Evolutionary conservation across 1,140 invertebrate genomes (phyloP).

Genomic region (Panagrolaimus sp.): DNA sequence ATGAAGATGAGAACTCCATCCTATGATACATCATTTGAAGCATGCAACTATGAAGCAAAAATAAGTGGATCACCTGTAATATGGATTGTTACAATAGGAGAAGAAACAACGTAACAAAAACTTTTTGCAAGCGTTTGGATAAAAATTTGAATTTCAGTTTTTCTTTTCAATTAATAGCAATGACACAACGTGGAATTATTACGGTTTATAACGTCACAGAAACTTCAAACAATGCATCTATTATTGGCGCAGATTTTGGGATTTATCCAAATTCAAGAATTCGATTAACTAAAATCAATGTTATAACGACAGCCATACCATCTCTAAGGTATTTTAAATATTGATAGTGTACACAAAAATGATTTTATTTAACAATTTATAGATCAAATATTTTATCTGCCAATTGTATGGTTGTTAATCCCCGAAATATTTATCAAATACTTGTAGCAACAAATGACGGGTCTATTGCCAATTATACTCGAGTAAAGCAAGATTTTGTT

Average conservation of each 20-base stretch:
- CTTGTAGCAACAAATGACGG: neutral
- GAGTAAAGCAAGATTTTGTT: neutral
- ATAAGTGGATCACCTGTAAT: neutral
- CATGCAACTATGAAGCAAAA: neutral
- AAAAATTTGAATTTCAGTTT: neutral
- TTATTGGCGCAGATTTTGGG: neutral
- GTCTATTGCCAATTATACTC: neutral
- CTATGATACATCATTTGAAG: conserved; percentile 8
- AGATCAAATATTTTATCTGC: neutral
- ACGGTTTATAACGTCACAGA: neutral
- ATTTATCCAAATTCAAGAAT: neutral
- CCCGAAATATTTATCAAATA: neutral
- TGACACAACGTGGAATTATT: neutral
- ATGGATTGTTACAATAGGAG: neutral
- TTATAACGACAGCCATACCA: neutral
- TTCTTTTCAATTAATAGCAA: conserved; percentile 1
- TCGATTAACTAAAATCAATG: neutral
- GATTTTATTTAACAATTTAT: neutral
- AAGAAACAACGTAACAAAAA: too few relatives aligned
- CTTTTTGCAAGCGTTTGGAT: too few relatives aligned
- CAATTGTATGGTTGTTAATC: conserved; percentile 8
- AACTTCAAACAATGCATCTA: neutral
- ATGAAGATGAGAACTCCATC: neutral
- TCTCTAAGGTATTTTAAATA: neutral
- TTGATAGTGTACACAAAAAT: neutral